These are phyloP conservation scores for Digitonthophagus gazella DNA, from an alignment of 2,888 invertebrate species.

Conservation along the genomic window DNA sequence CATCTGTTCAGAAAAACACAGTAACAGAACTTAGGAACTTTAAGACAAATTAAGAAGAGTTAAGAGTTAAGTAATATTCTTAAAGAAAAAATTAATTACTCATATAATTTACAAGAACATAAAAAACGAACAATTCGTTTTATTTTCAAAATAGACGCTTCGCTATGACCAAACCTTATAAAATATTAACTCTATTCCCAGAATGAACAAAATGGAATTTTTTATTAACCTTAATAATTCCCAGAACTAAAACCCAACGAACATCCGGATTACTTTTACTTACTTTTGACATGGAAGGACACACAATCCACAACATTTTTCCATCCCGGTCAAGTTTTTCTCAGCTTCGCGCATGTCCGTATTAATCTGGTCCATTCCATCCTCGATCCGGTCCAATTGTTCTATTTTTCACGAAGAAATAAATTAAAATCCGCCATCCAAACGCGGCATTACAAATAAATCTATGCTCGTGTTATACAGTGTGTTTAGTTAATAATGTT, in stretches of 20 bases:
- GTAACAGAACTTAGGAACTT: too few relatives aligned
- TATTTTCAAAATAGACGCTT: too few relatives aligned
- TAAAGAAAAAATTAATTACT: too few relatives aligned
- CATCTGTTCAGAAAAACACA: too few relatives aligned
- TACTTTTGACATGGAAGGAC: slow-evolving; percentile 99
- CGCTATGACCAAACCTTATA: too few relatives aligned
- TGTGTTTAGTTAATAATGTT: slow-evolving; percentile 27
- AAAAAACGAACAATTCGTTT: too few relatives aligned
- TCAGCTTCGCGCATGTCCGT: slow-evolving; percentile 99
- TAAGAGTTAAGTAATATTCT: too few relatives aligned
- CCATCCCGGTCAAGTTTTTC: slow-evolving; percentile 99
- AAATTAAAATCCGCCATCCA: neutral
- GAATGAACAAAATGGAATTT: neutral
- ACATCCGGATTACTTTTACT: slow-evolving; percentile 44
- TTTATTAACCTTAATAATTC: too few relatives aligned
- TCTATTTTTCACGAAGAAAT: slow-evolving; percentile 58
- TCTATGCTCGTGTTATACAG: slow-evolving; percentile 28
- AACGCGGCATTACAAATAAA: slow-evolving; percentile 16
- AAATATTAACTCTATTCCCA: too few relatives aligned
- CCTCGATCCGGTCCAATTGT: slow-evolving; percentile 99
- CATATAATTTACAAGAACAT: too few relatives aligned
- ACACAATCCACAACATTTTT: slow-evolving; percentile 99
- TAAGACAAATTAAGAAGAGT: too few relatives aligned
- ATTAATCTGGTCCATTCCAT: slow-evolving; percentile 99
- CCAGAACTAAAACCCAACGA: neutral